Base-by-base conservation (phyloP, 1,140 invertebrate genomes). In the Protaetia brevitarsis region DNA sequence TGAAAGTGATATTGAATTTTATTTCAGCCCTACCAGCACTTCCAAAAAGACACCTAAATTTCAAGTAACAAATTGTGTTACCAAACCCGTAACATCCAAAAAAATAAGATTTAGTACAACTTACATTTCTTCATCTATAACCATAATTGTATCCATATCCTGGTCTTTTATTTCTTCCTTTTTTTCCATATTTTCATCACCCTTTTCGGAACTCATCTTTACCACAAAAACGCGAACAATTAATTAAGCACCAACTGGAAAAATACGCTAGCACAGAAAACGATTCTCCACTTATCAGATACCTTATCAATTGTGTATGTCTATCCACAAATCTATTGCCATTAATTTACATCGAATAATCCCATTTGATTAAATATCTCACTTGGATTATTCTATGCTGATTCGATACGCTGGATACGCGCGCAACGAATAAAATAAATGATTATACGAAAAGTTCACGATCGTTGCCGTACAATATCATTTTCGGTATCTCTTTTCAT, bases 101-200 rank as follows among this genome's bases (percentile, higher is more conserved):
- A n/a, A n/a, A n/a, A n/a, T n/a, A n/a, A n/a, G n/a, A n/a, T n/a
- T n/a, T n/a, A n/a, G n/a, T n/a, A 58, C 6, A 58, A 58, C 56
- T 58, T 58, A 58, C 56, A 58, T 58, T 58, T 58, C 56, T 28
- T 58, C 56, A 27, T 58, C 56, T 16, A 58, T 58, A 58, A 58
- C 23, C 56, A 58, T 28, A 1, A 58, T 58, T 11, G 8, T 28
- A 10, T 58, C 23, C 16, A 30, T 21, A n/a, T 58, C 56, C 16
- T 58, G 23, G 10, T 16, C 26, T 3, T 58, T 29, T 10, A n/a
- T 45, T 7, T 45, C 16, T 16, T 45, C 13, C 23, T 45, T 13
- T 3, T 45, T 45, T 19, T 45, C 23, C 10, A 19, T 21, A 19
- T 45, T 8, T 45, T 45, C 41, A 13, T 45, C 41, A 45, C 13